Evolutionary conservation across 2,797 vertebrate genomes (phyloP).

Genomic region (Spondyliosoma cantharus): DNA sequence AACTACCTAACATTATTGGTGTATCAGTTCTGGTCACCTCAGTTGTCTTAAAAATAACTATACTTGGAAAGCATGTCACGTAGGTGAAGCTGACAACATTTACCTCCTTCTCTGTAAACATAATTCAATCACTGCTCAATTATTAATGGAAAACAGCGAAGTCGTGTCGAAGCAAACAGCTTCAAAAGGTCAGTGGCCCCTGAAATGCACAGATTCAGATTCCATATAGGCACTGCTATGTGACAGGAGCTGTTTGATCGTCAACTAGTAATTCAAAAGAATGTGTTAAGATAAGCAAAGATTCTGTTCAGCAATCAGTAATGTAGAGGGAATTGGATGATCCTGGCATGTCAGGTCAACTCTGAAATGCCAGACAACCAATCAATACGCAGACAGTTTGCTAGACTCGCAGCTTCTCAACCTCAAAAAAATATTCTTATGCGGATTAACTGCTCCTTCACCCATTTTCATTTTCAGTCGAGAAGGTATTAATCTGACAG

Average conservation of each 20-base stretch:
- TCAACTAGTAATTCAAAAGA: conserved; percentile 17
- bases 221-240: background rate
- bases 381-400: conserved; percentile 79
- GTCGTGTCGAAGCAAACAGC: conserved; percentile 19
- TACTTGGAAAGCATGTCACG: background rate
- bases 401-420: conserved; percentile 74
- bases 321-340: conserved; percentile 59
- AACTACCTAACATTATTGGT: background rate
- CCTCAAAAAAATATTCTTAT: conserved; percentile 75
- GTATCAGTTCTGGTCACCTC: background rate
- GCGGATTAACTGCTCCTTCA: conserved; percentile 83
- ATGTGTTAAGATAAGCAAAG: conserved; percentile 31
- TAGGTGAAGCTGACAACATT: conserved; percentile 12
- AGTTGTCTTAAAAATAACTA: background rate
- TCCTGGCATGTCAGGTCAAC: conserved; percentile 64
- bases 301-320: conserved; percentile 52
- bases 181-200: conserved; percentile 23
- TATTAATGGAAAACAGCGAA: conserved; percentile 25
- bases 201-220: conserved; percentile 1
- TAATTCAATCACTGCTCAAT: conserved; percentile 36
- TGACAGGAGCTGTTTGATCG: conserved; percentile 30
- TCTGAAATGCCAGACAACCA: conserved; percentile 69
- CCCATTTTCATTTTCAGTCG: conserved; percentile 84
- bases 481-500: conserved; percentile 85
- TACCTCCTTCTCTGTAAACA: conserved; percentile 19